These are phyloP conservation scores for Scaptomyza reducta DNA, from an alignment of 2,888 invertebrate species.

Conservation along the genomic window DNA sequence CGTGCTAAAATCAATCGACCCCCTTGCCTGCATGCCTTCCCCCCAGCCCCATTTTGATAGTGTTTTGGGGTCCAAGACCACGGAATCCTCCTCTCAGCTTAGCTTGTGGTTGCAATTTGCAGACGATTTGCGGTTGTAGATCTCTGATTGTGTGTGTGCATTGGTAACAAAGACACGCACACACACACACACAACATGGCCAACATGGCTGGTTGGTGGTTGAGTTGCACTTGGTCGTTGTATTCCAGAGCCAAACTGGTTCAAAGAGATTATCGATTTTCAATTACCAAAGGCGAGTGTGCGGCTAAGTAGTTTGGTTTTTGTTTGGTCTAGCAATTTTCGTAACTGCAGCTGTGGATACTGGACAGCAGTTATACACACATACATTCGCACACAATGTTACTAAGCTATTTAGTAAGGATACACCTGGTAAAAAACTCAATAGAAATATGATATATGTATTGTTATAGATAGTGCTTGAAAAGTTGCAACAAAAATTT, in stretches of 20 bases:
- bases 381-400: constrained; percentile 9
- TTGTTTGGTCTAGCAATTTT: constrained; percentile 80
- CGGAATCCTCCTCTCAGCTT: constrained; percentile 45
- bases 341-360: constrained; percentile 63
- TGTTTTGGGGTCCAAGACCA: constrained; percentile 28
- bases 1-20: constrained; percentile 77
- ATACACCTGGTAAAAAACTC: constrained; percentile 31
- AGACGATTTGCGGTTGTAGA: constrained; percentile 69
- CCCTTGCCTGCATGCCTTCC: constrained; percentile 19
- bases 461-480: too few relatives aligned
- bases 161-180: constrained; percentile 37
- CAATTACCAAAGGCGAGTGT: constrained; percentile 80
- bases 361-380: constrained; percentile 18
- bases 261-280: constrained; percentile 80
- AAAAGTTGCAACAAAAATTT: not conserved
- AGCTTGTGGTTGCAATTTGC: constrained; percentile 75
- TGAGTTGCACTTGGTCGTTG: constrained; percentile 32
- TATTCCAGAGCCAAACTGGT: constrained; percentile 67
- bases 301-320: constrained; percentile 79
- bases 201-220: constrained; percentile 23
- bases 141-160: constrained; percentile 16
- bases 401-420: constrained; percentile 48
- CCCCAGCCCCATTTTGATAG: constrained; percentile 9
- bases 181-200: constrained; percentile 60
- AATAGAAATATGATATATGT: not conserved